These are phyloP conservation scores for Tachypleus tridentatus DNA, from an alignment of 1,140 invertebrate genomes.

Conservation along the genomic window DNA sequence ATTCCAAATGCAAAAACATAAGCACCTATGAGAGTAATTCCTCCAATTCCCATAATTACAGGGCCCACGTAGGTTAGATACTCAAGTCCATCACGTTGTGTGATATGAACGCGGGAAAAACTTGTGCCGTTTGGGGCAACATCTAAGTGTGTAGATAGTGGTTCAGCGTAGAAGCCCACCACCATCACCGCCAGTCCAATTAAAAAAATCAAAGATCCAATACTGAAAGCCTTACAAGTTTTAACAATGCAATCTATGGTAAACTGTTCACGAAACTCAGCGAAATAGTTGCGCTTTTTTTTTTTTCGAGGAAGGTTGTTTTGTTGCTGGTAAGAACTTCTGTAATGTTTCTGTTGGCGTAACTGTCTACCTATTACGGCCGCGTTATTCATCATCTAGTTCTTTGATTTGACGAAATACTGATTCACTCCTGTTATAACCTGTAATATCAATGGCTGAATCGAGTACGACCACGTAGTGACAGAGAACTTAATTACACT, in stretches of 20 bases:
- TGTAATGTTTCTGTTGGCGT: slow-evolving; percentile 26
- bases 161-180: slow-evolving; percentile 59
- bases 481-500: too few species aligned
- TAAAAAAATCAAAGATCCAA: slow-evolving; percentile 67
- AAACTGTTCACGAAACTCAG: slow-evolving; percentile 10
- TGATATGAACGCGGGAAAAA: slow-evolving; percentile 32
- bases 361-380: slow-evolving; percentile 28
- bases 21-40: slow-evolving; percentile 81
- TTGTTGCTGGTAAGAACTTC: slow-evolving; percentile 15
- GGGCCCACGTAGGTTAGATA: slow-evolving; percentile 83
- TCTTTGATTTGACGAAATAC: too few species aligned
- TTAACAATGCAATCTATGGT: slow-evolving; percentile 59
- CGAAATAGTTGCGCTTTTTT: slow-evolving; percentile 10
- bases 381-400: slow-evolving; percentile 22
- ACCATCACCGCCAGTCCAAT: slow-evolving; percentile 79
- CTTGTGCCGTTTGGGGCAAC: slow-evolving; percentile 66
- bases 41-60: slow-evolving; percentile 84
- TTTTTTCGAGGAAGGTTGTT: slow-evolving; percentile 15
- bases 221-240: slow-evolving; percentile 69
- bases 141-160: slow-evolving; percentile 62
- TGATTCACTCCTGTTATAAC: too few species aligned
- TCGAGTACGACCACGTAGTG: too few species aligned
- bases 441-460: too few species aligned
- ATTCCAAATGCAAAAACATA: slow-evolving; percentile 90
- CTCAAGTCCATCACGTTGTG: slow-evolving; percentile 49